phyloP scores from a whole-genome alignment of 1,140 invertebrate genomes.

The Neelides sp. region DNA sequence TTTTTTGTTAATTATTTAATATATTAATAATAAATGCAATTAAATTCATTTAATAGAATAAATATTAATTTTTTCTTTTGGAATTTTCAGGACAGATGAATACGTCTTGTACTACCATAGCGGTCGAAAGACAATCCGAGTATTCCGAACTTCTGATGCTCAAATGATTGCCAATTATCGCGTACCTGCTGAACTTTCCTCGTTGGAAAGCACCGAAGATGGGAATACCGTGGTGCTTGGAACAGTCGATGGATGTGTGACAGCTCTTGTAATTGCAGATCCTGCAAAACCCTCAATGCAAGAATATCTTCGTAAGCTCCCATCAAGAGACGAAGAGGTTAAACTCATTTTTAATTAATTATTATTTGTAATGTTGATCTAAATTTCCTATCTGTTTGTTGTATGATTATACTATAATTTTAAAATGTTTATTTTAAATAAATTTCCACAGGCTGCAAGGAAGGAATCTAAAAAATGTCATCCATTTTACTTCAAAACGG shows the following conservation, averaged over 20 bases:
- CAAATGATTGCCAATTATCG: constrained; percentile 83
- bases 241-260: constrained; percentile 84
- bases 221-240: constrained; percentile 72
- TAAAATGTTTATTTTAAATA: neutral
- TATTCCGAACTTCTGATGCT: constrained; percentile 71
- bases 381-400: neutral
- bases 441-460: constrained; percentile 16
- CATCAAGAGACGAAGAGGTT: constrained; percentile 57
- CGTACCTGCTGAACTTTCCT: constrained; percentile 78
- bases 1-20: too few relatives aligned
- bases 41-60: too few relatives aligned
- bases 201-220: constrained; percentile 66
- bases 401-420: neutral
- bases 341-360: constrained; percentile 5
- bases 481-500: constrained; percentile 18
- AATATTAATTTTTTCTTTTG: too few relatives aligned
- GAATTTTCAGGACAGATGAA: constrained; percentile 69
- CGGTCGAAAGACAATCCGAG: constrained; percentile 76
- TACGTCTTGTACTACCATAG: constrained; percentile 96
- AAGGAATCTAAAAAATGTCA: constrained; percentile 10
- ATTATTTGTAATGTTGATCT: constrained; percentile 1
- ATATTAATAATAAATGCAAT: too few relatives aligned
- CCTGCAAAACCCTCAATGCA: constrained; percentile 49
- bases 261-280: constrained; percentile 80
- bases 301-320: constrained; percentile 52